Percentiles rank a stretch among this genome's conserved stretches.
Evolutionary conservation across 2,113 vertebrate genomes (phyloP).

Genomic region (Chelonoidis abingdonii): DNA sequence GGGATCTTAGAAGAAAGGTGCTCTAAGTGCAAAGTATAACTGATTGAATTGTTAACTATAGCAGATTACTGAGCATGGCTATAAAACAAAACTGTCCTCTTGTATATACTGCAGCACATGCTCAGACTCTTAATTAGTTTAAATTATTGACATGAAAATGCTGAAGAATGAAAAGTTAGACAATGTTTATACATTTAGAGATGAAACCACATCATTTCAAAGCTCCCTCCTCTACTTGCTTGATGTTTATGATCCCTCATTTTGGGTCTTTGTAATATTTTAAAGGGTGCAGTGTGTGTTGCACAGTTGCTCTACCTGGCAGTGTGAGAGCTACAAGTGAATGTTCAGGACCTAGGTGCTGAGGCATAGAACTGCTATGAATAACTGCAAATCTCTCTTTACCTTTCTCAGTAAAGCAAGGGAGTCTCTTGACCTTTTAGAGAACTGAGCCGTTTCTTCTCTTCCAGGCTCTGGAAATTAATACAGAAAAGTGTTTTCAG

Average conservation of each 20-base stretch:
- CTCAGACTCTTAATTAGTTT: neutral
- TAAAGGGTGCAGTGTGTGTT: neutral
- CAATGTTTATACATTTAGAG: neutral
- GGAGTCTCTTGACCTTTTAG: neutral
- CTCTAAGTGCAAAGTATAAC: neutral
- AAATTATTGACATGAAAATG: neutral
- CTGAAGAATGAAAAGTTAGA: neutral
- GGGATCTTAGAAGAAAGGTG: neutral
- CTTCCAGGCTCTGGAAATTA: constrained; percentile 16
- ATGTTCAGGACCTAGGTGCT: neutral
- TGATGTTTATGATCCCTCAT: neutral
- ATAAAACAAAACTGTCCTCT: neutral
- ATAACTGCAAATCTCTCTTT: neutral
- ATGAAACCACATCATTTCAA: neutral
- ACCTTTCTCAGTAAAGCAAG: neutral
- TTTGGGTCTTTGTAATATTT: neutral
- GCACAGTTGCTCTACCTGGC: neutral
- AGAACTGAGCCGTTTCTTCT: neutral
- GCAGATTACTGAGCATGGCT: neutral
- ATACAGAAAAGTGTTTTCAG: neutral
- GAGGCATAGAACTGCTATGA: rapidly evolving
- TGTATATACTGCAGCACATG: neutral
- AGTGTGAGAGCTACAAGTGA: neutral
- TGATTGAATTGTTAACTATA: neutral
- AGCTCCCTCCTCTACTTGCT: neutral